Conservation (phyloP, 2,888 invertebrate species). For the Tipula helvola region DNA sequence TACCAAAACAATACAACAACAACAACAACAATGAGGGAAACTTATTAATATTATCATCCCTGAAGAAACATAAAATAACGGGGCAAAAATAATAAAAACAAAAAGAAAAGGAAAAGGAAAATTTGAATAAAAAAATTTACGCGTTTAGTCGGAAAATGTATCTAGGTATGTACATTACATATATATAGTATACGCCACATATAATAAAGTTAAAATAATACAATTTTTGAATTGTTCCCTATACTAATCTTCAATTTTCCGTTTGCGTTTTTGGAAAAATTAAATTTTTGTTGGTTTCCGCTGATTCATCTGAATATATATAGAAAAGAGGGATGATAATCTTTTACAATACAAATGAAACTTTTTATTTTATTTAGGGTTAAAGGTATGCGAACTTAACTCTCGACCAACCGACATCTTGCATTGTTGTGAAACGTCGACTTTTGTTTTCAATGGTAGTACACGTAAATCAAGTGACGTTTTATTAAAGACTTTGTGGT, state of each 20-base stretch:
- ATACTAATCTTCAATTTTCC: neutral
- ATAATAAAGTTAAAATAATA: neutral
- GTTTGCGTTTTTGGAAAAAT: neutral
- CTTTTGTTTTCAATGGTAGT: too few relatives aligned
- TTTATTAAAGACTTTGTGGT: too few relatives aligned
- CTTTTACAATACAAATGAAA: neutral
- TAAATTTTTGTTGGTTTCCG: neutral
- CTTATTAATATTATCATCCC: constrained; percentile 4
- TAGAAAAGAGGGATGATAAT: neutral
- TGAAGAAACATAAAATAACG: neutral
- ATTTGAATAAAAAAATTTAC: neutral
- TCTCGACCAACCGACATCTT: too few relatives aligned
- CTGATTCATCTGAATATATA: neutral
- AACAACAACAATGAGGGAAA: neutral
- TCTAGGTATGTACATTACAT: neutral
- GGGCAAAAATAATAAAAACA: neutral
- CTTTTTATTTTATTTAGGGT: neutral
- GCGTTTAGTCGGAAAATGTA: neutral
- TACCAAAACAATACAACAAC: neutral
- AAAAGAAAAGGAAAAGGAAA: neutral
- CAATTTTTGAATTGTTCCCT: neutral
- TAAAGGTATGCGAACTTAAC: neutral
- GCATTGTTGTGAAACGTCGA: too few relatives aligned
- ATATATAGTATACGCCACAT: neutral
- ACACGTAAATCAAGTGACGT: too few relatives aligned